phyloP scores from a whole-genome alignment of 2,888 invertebrate species.

The Pseudoips prasinana region DNA sequence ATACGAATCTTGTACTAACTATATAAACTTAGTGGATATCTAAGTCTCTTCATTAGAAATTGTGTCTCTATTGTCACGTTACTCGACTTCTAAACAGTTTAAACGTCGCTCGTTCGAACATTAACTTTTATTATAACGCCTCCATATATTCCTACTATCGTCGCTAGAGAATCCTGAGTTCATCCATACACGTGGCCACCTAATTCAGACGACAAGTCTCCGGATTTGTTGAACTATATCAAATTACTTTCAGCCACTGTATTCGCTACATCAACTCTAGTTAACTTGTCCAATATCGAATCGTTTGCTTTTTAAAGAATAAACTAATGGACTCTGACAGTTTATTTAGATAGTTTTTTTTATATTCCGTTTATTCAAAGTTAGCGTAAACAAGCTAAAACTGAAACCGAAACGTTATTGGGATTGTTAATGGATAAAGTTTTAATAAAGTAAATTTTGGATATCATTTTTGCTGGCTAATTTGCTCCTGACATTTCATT shows the following conservation, averaged over 20 bases:
- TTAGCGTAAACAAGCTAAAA: conserved; percentile 21
- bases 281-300: conserved; percentile 45
- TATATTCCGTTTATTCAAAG: conserved; percentile 24
- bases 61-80: too few species aligned
- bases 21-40: too few species aligned
- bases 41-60: too few species aligned
- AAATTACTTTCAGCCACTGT: conserved; percentile 44
- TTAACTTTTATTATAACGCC: too few species aligned
- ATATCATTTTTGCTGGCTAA: conserved; percentile 10
- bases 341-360: conserved; percentile 27
- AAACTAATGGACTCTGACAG: conserved; percentile 42
- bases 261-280: conserved; percentile 42
- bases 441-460: conserved; percentile 16
- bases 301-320: conserved; percentile 38
- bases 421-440: conserved; percentile 21
- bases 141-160: too few species aligned
- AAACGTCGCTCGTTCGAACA: too few species aligned
- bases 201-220: conserved; percentile 50
- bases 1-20: too few species aligned
- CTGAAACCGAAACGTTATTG: conserved; percentile 17
- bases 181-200: conserved; percentile 37
- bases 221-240: conserved; percentile 56
- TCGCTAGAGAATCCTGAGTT: too few species aligned
- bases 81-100: too few species aligned
- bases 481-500: conserved; percentile 17